These are phyloP conservation scores for Haliaeetus leucogaster DNA, from an alignment of 2,113 vertebrate genomes.

Conservation along the genomic window DNA sequence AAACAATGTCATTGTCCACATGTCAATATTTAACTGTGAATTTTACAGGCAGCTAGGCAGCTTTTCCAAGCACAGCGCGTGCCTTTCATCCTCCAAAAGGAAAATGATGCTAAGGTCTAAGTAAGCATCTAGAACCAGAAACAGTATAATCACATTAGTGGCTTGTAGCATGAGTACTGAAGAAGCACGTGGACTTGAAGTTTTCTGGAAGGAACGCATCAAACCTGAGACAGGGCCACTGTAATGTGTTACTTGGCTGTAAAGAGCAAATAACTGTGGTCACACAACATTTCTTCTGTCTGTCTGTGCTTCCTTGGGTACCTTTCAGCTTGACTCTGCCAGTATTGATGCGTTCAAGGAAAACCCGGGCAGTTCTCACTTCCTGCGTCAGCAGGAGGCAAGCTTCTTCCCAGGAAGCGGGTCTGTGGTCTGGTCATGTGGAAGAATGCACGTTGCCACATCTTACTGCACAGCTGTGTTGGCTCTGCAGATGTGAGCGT, in stretches of 20 bases:
- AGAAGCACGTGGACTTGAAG: fast-evolving
- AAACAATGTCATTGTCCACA: fast-evolving
- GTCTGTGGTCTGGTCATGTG: fast-evolving
- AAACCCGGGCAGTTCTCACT: fast-evolving
- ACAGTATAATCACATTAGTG: not conserved
- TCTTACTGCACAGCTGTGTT: not conserved
- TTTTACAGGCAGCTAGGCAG: not conserved
- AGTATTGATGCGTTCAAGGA: not conserved
- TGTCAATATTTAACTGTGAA: not conserved
- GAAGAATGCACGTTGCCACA: fast-evolving
- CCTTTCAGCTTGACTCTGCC: not conserved
- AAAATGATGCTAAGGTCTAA: not conserved
- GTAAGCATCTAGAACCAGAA: not conserved
- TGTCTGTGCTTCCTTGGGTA: not conserved
- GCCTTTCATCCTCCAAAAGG: not conserved
- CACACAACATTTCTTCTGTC: not conserved
- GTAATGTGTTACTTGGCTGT: not conserved
- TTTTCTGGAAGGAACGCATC: not conserved
- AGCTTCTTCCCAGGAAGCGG: not conserved
- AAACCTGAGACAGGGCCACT: not conserved
- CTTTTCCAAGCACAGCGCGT: not conserved
- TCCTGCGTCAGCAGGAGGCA: not conserved
- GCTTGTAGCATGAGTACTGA: not conserved
- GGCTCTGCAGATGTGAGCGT: not conserved
- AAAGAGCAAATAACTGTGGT: not conserved